A percentile compares a stretch with the other conserved stretches of the same genome.
phyloP scores from a whole-genome alignment of 2,797 vertebrate genomes.

The Aythya fuligula region DNA sequence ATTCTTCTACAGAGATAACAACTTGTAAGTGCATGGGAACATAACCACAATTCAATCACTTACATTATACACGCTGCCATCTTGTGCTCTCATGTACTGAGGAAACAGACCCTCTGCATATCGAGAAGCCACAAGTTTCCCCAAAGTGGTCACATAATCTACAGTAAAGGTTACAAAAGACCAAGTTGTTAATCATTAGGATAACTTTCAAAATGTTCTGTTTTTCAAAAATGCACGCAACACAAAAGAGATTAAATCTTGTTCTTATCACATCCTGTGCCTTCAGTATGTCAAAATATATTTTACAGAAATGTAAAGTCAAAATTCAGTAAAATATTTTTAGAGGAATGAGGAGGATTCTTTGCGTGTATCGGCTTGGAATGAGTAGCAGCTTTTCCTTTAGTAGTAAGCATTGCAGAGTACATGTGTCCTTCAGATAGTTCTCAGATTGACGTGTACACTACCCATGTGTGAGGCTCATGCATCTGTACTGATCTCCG shows the following conservation, averaged over 20 bases:
- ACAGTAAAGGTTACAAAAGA: slow-evolving; percentile 53
- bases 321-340: neutral
- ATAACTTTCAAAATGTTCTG: neutral
- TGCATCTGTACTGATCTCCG: neutral
- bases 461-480: neutral
- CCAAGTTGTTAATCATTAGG: neutral
- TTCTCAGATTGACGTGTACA: neutral
- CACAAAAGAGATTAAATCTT: neutral
- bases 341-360: neutral
- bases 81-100: slow-evolving; percentile 62
- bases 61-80: slow-evolving; percentile 82
- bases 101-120: slow-evolving; percentile 81
- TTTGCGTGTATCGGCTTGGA: neutral
- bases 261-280: neutral
- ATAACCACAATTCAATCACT: slow-evolving; percentile 54
- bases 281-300: neutral
- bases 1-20: neutral
- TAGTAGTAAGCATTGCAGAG: neutral
- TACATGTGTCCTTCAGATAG: neutral
- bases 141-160: slow-evolving; percentile 82
- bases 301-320: neutral
- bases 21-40: neutral
- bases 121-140: slow-evolving; percentile 81
- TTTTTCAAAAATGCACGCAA: neutral
- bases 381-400: neutral